Evolutionary conservation across 2,797 vertebrate species (phyloP).

Genomic region (Psittacula echo): DNA sequence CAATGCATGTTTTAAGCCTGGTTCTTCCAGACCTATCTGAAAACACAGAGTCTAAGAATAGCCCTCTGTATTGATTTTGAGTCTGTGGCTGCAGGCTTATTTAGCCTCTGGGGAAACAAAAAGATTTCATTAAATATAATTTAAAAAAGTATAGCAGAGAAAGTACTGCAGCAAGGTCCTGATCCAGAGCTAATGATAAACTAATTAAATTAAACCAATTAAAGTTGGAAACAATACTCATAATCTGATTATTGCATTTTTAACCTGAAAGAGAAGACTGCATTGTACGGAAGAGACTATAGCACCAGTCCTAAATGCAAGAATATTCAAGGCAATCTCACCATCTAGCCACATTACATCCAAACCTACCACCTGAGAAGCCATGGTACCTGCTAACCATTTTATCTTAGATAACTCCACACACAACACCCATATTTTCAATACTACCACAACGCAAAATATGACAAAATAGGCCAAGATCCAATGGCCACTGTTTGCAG

Average conservation of each 20-base stretch:
- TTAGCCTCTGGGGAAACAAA: neutral
- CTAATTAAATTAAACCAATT: slow-evolving; percentile 1
- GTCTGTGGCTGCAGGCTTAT: neutral
- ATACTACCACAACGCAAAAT: neutral
- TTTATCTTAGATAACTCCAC: neutral
- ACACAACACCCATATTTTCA: neutral
- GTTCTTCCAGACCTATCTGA: neutral
- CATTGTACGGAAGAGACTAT: neutral
- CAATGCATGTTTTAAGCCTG: neutral
- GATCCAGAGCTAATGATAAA: slow-evolving; percentile 5
- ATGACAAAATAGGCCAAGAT: neutral
- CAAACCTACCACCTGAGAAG: neutral
- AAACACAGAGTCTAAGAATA: neutral
- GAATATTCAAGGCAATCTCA: neutral
- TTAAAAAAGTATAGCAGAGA: neutral
- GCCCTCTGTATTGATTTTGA: neutral
- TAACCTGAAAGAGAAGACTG: neutral
- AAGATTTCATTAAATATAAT: slow-evolving; percentile 10
- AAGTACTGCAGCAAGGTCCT: neutral
- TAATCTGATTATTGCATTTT: neutral
- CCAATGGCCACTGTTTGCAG: neutral
- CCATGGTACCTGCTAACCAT: neutral
- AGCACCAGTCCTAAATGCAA: neutral
- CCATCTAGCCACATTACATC: neutral
- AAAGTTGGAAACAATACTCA: neutral